Conservation (phyloP, 2,888 invertebrate genomes). For the Drosophila nigritarsus region DNA sequence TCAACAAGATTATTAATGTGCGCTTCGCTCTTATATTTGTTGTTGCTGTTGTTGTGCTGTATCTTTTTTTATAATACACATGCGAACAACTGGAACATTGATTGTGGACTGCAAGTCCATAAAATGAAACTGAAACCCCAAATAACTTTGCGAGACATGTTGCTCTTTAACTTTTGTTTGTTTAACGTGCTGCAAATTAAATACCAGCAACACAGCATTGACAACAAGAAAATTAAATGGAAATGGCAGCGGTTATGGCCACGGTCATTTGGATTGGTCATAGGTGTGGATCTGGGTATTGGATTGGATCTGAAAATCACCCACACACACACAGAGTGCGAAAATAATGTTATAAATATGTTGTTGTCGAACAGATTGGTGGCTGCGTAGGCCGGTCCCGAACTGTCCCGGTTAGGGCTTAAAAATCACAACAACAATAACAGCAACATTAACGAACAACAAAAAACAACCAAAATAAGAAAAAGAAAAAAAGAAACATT, state of each 20-base stretch:
- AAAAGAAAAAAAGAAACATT: conserved; percentile 36
- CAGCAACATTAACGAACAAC: conserved; percentile 19
- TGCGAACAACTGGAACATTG: conserved; percentile 32
- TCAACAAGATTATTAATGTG: conserved; percentile 80
- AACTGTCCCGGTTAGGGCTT: conserved; percentile 58
- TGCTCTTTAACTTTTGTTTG: conserved; percentile 72
- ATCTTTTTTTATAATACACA: conserved; percentile 19
- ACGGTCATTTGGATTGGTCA: conserved; percentile 6
- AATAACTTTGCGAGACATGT: conserved; percentile 51
- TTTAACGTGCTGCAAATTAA: conserved; percentile 78
- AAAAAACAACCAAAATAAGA: conserved; percentile 17
- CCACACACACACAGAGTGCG: conserved; percentile 57
- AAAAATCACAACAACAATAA: conserved; percentile 34
- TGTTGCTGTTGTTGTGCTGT: conserved; percentile 5
- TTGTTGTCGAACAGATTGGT: conserved; percentile 59
- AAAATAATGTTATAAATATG: conserved; percentile 79
- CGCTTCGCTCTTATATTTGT: conserved; percentile 61
- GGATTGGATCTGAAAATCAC: conserved; percentile 29
- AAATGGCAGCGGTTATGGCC: conserved; percentile 38
- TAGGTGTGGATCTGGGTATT: background rate
- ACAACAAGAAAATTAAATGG: conserved; percentile 64
- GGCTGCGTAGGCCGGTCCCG: conserved; percentile 52
- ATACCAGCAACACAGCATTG: conserved; percentile 48
- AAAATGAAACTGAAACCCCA: conserved; percentile 55
- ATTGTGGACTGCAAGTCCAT: conserved; percentile 48